phyloP scores from a whole-genome alignment of 2,888 invertebrate species.

The Leptothorax acervorum region DNA sequence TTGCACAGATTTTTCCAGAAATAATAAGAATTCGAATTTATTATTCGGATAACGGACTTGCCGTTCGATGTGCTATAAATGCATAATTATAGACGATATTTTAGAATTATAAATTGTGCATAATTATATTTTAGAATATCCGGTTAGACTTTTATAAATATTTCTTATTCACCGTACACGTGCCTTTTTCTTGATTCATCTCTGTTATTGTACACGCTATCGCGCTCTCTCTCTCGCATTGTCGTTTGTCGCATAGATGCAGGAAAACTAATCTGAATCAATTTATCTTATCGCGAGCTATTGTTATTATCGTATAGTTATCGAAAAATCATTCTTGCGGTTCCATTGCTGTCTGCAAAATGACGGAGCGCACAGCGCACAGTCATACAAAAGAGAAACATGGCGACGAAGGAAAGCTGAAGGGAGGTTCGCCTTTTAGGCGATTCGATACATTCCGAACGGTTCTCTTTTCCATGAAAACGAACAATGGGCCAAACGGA shows the following conservation, averaged over 20 bases:
- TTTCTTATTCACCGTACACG: not conserved
- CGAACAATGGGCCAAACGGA: conserved; percentile 76
- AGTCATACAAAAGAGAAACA: conserved; percentile 25
- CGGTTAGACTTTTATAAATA: not conserved
- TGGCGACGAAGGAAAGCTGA: conserved; percentile 7
- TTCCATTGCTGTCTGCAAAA: conserved; percentile 49
- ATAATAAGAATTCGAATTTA: not conserved
- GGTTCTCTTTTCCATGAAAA: conserved; percentile 57
- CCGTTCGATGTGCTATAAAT: not conserved
- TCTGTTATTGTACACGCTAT: not conserved
- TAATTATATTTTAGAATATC: too few relatives aligned
- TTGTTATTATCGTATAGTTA: not conserved
- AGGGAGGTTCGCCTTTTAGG: conserved; percentile 68
- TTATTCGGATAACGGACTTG: not conserved
- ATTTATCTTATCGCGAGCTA: conserved; percentile 13
- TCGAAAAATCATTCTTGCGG: conserved; percentile 43
- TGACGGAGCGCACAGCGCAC: conserved; percentile 8
- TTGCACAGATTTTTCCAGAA: not conserved
- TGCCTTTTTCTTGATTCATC: not conserved
- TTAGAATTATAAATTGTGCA: too few relatives aligned
- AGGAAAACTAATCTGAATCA: not conserved
- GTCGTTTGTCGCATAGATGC: not conserved
- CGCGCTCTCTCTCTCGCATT: not conserved
- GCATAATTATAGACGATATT: not conserved
- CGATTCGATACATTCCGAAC: conserved; percentile 74